Conservation (phyloP, 2,888 invertebrate genomes). For the Euproctis similis region DNA sequence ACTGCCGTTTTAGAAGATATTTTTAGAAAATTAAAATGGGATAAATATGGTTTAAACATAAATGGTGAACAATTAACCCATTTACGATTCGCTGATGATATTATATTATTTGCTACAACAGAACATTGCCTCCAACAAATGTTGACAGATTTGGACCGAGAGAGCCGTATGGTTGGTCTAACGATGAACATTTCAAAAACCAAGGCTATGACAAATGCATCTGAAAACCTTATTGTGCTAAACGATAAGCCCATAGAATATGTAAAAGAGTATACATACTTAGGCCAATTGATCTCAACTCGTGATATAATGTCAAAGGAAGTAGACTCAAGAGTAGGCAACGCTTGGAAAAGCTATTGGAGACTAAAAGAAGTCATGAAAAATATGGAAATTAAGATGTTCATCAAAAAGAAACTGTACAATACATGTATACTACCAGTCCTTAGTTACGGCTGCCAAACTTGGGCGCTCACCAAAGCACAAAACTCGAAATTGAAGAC, state of each 20-base stretch:
- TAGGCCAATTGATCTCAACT: neutral
- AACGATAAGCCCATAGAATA: neutral
- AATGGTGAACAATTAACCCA: neutral
- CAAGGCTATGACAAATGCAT: neutral
- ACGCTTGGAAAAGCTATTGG: neutral
- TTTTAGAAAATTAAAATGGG: neutral
- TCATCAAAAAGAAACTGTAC: neutral
- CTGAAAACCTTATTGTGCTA: neutral
- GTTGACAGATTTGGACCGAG: neutral
- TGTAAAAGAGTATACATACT: constrained; percentile 1
- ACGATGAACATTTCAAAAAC: neutral
- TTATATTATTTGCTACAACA: neutral
- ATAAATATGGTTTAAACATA: neutral
- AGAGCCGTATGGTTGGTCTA: neutral
- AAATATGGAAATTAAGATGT: neutral
- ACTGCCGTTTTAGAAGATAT: neutral
- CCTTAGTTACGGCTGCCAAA: neutral
- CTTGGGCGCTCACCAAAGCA: neutral
- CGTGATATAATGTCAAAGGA: neutral
- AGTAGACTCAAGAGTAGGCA: neutral
- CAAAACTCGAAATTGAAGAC: neutral
- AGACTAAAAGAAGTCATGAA: neutral
- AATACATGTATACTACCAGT: neutral
- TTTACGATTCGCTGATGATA: neutral
- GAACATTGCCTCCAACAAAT: neutral